phyloP scores from a whole-genome alignment of 2,888 invertebrate genomes.

The Drosophila macrospina region DNA sequence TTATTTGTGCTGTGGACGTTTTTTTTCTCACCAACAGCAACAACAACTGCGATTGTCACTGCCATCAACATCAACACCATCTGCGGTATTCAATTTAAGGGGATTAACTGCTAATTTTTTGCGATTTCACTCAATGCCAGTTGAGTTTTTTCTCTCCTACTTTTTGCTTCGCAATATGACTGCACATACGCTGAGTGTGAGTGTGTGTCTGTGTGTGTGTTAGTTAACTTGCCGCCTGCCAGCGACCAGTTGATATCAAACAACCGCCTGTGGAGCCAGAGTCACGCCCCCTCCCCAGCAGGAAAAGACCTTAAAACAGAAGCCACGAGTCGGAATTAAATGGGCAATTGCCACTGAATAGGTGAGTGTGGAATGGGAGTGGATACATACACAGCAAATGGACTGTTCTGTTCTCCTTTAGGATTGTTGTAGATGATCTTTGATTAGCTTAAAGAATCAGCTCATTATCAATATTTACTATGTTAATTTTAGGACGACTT shows the following conservation, averaged over 20 bases:
- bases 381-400: background rate
- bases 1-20: slow-evolving; percentile 12
- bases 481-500: background rate
- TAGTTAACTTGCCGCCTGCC: slow-evolving; percentile 12
- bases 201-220: slow-evolving; percentile 11
- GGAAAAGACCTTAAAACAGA: slow-evolving; percentile 26
- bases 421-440: background rate
- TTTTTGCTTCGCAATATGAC: slow-evolving; percentile 22
- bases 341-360: slow-evolving; percentile 34
- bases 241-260: slow-evolving; percentile 42
- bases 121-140: slow-evolving; percentile 78
- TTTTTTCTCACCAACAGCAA: background rate
- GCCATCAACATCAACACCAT: slow-evolving; percentile 73
- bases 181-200: slow-evolving; percentile 11
- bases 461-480: background rate
- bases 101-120: slow-evolving; percentile 84
- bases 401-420: background rate
- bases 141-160: slow-evolving; percentile 39
- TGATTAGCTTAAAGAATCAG: background rate
- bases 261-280: slow-evolving; percentile 64
- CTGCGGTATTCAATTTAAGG: slow-evolving; percentile 84
- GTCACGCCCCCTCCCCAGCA: slow-evolving; percentile 9
- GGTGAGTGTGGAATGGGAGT: background rate
- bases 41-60: slow-evolving; percentile 29
- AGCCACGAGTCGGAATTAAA: slow-evolving; percentile 47